Percentiles rank a stretch among this genome's conserved stretches.
Conservation (phyloP, 2,888 invertebrate genomes). For the Phania funesta region DNA sequence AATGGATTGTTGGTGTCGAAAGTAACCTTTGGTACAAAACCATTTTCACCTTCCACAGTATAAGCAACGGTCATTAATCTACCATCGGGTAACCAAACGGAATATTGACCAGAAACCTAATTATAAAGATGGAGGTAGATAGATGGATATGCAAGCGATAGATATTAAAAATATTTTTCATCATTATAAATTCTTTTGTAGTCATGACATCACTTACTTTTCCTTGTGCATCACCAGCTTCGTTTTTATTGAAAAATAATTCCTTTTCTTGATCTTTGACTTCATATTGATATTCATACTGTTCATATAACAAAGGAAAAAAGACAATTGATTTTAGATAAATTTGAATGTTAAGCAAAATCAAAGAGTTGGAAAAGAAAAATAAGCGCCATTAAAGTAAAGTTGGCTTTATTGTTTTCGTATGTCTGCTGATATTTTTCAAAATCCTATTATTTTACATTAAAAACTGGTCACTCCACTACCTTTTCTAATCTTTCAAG, state of each 20-base stretch:
- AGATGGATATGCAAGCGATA: background rate
- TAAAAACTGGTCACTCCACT: no score
- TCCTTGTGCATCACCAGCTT: conserved; percentile 84
- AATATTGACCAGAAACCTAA: conserved; percentile 84
- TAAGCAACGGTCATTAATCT: conserved; percentile 88
- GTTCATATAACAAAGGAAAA: conserved; percentile 62
- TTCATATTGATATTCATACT: conserved; percentile 88
- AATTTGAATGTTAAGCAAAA: background rate
- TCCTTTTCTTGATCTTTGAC: conserved; percentile 86
- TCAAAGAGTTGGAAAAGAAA: background rate
- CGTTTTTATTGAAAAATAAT: conserved; percentile 86
- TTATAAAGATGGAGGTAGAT: background rate
- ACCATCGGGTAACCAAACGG: conserved; percentile 86
- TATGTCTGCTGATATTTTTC: no score
- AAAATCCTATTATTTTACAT: no score
- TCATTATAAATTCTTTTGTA: conserved; percentile 17
- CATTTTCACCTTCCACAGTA: conserved; percentile 86
- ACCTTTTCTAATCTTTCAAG: no score
- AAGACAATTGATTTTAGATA: background rate
- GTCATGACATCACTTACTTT: conserved; percentile 78
- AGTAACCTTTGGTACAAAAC: conserved; percentile 86
- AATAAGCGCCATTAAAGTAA: no score
- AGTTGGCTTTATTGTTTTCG: no score
- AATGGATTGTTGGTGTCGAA: conserved; percentile 84
- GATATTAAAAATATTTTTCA: background rate